Conservation (phyloP, 1,140 invertebrate species). For the Coenobita brevimanus region DNA sequence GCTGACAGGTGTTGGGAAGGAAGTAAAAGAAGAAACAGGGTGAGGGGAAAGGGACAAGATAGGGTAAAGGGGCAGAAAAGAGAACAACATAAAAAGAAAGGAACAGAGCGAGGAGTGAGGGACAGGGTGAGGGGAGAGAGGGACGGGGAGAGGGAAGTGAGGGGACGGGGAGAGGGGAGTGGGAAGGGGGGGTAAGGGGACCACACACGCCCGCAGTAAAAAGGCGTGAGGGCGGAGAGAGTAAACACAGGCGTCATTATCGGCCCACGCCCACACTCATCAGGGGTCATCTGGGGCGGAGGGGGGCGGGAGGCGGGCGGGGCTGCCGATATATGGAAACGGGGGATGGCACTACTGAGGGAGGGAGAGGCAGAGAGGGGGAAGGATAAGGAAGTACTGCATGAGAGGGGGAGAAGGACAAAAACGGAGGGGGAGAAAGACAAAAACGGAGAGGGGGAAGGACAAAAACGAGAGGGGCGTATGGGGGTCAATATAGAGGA, state of each 20-base stretch:
- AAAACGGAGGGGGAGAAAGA: neutral
- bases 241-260: slow-evolving; percentile 52
- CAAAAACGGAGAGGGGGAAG: neutral
- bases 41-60: neutral
- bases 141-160: no score
- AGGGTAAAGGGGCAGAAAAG: neutral
- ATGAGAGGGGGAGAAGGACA: no score
- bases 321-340: neutral
- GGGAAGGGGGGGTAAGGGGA: neutral
- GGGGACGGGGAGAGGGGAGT: no score
- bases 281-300: slow-evolving; percentile 43
- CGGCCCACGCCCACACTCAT: slow-evolving; percentile 40
- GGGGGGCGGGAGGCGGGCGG: neutral
- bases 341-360: neutral
- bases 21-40: neutral
- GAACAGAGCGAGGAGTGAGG: neutral
- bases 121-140: neutral
- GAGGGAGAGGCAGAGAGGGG: neutral
- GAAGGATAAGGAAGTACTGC: no score
- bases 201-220: slow-evolving; percentile 23
- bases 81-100: neutral
- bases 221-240: slow-evolving; percentile 42
- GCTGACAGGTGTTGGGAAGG: no score
- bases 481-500: no score
- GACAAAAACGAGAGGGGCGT: no score